Evolutionary conservation across 1,140 invertebrate species (phyloP), one percentile per base, ranked within the genome.

Genomic region (Schlechtendalia chinensis): DNA sequence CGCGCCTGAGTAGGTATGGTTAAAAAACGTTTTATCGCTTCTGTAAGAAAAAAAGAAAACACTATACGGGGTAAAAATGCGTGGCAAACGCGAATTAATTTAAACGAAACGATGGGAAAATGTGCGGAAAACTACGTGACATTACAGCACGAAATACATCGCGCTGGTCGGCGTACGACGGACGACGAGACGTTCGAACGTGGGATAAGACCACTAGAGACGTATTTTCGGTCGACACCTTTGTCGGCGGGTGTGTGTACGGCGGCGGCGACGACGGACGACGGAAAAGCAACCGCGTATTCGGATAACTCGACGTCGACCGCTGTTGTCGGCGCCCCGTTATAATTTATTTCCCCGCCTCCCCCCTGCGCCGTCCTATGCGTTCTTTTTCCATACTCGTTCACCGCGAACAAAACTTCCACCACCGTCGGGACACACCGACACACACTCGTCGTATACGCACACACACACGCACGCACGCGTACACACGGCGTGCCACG

Each of bases 161-260:
- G n/a, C n/a, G n/a, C 65, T 47, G 39, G 65, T 67, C 45, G 45
- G 65, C 65, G 39, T n/a, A n/a, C n/a, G 65, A 32, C 65, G 65
- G 65, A n/a, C 65, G 65, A 29, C 39, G 11, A n/a, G 61, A 24
- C 11, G 22, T 50, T 6, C 47, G 11, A 45, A 50, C 11, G 61
- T 65, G 19, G 27, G 63, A 19, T 39, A 29, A 8, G 3, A 19
- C 29, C 39, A 45, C 39, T 2, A 53, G n/a, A n/a, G n/a, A n/a
- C n/a, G n/a, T n/a, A n/a, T n/a, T n/a, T n/a, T n/a, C n/a, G n/a
- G n/a, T n/a, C n/a, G n/a, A n/a, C n/a, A n/a, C n/a, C n/a, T n/a
- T n/a, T n/a, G n/a, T n/a, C n/a, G n/a, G 39, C 39, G 5, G 1
- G 14, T 17, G 10, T 29, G 4, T 3, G 63, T 65, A 65, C 63